Percentiles rank a stretch among this genome's conserved stretches.
phyloP scores from a whole-genome alignment of 1,140 invertebrate species.

The Helicoverpa zea region DNA sequence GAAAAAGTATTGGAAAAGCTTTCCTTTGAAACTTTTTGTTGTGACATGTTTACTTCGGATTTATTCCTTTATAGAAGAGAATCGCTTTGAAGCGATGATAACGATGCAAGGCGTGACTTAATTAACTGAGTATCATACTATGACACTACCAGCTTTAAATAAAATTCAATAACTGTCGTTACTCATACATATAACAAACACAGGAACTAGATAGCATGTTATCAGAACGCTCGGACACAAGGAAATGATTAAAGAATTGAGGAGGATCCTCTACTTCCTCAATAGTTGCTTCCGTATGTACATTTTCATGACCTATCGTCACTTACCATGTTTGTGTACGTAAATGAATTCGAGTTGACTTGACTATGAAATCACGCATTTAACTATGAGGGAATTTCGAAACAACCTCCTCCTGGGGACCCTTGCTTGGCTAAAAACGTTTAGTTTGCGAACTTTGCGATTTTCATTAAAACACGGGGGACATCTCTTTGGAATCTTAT shows the following conservation, averaged over 20 bases:
- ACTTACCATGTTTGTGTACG: neutral
- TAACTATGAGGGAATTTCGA: too few relatives aligned
- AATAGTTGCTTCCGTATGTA: neutral
- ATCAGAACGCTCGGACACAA: neutral
- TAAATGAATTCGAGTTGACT: neutral
- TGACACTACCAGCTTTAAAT: neutral
- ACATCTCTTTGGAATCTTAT: too few relatives aligned
- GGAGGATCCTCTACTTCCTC: conserved; percentile 13
- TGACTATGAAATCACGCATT: too few relatives aligned
- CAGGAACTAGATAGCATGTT: neutral
- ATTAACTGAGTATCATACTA: neutral
- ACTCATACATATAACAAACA: neutral
- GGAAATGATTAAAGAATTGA: conserved; percentile 4
- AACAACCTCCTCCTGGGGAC: too few relatives aligned
- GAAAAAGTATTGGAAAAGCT: conserved; percentile 21
- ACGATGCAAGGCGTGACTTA: too few relatives aligned
- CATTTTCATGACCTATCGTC: conserved; percentile 2
- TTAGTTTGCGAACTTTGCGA: too few relatives aligned
- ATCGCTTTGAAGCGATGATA: too few relatives aligned
- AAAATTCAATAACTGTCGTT: too few relatives aligned
- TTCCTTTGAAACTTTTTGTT: neutral
- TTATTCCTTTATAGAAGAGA: neutral
- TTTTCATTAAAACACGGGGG: too few relatives aligned
- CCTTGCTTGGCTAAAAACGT: too few relatives aligned
- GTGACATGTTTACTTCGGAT: neutral